Evolutionary conservation across 2,888 invertebrate species (phyloP).

Genomic region (Epistrophe eligans): DNA sequence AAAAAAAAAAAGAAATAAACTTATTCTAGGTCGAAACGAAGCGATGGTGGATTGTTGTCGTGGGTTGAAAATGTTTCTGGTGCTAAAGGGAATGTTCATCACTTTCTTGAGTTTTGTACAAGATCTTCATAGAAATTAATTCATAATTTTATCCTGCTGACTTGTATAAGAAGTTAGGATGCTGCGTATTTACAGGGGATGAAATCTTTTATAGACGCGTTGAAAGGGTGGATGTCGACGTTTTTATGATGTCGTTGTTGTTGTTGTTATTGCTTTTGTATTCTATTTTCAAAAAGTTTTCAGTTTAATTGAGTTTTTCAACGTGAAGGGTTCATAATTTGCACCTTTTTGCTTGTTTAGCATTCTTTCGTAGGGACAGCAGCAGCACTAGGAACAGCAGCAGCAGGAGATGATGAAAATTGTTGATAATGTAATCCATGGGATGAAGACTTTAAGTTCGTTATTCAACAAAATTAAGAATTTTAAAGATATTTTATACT

Average conservation of each 20-base stretch:
- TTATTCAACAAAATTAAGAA: conserved; percentile 54
- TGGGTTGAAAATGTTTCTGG: not conserved
- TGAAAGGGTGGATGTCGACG: conserved; percentile 19
- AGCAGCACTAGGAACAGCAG: not conserved
- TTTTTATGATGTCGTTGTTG: conserved; percentile 16
- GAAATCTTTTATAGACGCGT: conserved; percentile 2
- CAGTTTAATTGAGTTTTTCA: conserved; percentile 82
- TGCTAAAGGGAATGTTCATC: conserved; percentile 50
- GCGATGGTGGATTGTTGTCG: not conserved
- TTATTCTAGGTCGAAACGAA: conserved; percentile 6
- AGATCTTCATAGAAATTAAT: conserved; percentile 63
- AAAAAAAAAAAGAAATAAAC: conserved; percentile 7
- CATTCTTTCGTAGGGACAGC: conserved; percentile 22
- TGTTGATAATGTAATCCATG: conserved; percentile 64
- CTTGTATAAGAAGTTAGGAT: conserved; percentile 24
- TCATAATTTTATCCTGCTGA: conserved; percentile 66
- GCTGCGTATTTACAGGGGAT: conserved; percentile 15
- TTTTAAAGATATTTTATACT: conserved; percentile 50
- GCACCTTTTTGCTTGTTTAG: conserved; percentile 66
- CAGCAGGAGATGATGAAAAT: conserved; percentile 33
- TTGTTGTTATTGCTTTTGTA: conserved; percentile 43
- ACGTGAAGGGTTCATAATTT: conserved; percentile 77
- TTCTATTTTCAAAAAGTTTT: conserved; percentile 79
- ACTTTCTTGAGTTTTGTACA: conserved; percentile 45
- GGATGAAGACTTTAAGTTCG: conserved; percentile 60